Percentiles rank a stretch among this genome's conserved stretches.
phyloP scores from a whole-genome alignment of 2,888 invertebrate genomes.

The Mythimna impura region DNA sequence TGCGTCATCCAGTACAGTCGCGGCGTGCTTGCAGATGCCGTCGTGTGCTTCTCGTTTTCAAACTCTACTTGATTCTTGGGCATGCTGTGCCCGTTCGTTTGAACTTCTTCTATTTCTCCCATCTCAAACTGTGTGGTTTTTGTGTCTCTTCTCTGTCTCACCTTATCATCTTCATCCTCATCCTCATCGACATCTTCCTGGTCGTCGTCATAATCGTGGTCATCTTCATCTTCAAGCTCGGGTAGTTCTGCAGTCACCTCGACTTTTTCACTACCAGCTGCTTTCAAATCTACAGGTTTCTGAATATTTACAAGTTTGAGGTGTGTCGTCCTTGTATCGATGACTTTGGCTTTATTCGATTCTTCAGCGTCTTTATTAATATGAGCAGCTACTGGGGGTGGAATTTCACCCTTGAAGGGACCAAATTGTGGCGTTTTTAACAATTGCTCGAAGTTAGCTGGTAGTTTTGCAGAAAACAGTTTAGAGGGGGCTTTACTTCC shows the following conservation, averaged over 20 bases:
- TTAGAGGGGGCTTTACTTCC: slow-evolving; percentile 77
- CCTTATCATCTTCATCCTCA: slow-evolving; percentile 31
- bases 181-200: slow-evolving; percentile 61
- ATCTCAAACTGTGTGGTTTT: slow-evolving; percentile 80
- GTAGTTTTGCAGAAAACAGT: slow-evolving; percentile 84
- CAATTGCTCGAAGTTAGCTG: slow-evolving; percentile 89
- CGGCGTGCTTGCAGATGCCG: slow-evolving; percentile 53
- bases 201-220: slow-evolving; percentile 67
- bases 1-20: slow-evolving; percentile 68
- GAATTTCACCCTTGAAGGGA: slow-evolving; percentile 93
- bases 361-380: slow-evolving; percentile 66
- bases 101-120: slow-evolving; percentile 75
- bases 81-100: slow-evolving; percentile 72
- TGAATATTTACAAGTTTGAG: slow-evolving; percentile 82
- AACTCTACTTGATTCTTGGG: slow-evolving; percentile 79
- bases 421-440: slow-evolving; percentile 94
- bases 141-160: slow-evolving; percentile 77
- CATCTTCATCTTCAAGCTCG: slow-evolving; percentile 36
- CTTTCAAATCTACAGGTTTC: slow-evolving; percentile 69
- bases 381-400: slow-evolving; percentile 81
- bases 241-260: slow-evolving; percentile 64
- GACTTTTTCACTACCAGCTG: slow-evolving; percentile 75
- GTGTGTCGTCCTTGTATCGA: slow-evolving; percentile 76
- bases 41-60: slow-evolving; percentile 59
- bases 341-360: slow-evolving; percentile 12